phyloP scores from a whole-genome alignment of 2,113 vertebrate species.

The Myrmophylax atrothorax region DNA sequence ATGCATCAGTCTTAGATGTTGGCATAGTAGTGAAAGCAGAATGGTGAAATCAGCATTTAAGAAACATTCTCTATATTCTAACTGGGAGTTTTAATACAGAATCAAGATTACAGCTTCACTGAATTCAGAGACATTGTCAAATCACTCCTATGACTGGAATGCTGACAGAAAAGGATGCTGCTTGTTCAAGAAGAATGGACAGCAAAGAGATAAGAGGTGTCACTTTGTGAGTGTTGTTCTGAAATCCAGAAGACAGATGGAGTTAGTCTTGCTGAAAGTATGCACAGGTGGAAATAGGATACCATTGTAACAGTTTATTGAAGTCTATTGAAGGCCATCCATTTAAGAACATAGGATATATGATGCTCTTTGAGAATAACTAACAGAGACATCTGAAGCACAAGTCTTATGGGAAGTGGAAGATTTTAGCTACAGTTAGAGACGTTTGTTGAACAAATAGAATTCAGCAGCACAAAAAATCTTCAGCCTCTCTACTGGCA shows the following conservation, averaged over 20 bases:
- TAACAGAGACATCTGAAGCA: not conserved
- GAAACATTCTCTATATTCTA: not conserved
- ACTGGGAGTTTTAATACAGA: not conserved
- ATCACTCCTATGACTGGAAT: not conserved
- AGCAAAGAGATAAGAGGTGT: not conserved
- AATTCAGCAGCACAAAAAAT: not conserved
- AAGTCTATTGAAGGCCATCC: not conserved
- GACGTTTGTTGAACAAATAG: not conserved
- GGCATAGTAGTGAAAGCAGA: not conserved
- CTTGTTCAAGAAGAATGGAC: not conserved
- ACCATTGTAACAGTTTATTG: not conserved
- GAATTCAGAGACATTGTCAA: not conserved
- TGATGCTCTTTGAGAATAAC: not conserved
- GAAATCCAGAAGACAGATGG: not conserved
- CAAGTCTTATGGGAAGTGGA: not conserved
- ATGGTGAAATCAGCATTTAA: not conserved
- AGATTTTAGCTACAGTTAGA: not conserved
- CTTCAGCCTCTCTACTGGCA: not conserved
- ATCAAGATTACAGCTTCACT: not conserved
- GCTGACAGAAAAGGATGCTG: not conserved
- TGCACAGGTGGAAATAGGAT: not conserved
- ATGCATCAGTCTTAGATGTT: not conserved
- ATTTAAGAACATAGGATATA: not conserved
- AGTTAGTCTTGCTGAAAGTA: not conserved
- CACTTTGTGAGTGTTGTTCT: not conserved